Evolutionary conservation across 2,113 vertebrate species (phyloP).

Genomic region (Oreochromis aureus): DNA sequence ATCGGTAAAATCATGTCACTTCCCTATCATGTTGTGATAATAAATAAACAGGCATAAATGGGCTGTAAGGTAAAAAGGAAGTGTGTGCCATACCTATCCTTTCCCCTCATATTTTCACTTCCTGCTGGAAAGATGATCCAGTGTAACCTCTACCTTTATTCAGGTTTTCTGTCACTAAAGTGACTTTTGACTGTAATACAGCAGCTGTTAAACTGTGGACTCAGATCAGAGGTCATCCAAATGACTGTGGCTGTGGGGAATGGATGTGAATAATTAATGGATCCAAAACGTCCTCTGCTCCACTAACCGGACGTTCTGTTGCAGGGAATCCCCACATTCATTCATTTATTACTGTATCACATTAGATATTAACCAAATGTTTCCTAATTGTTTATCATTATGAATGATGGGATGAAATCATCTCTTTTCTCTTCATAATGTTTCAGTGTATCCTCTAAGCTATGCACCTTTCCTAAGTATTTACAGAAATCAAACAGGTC

Average conservation of each 20-base stretch:
- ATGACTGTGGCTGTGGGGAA: background rate
- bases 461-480: accelerated
- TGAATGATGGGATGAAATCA: background rate
- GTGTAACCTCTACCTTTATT: background rate
- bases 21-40: background rate
- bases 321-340: background rate
- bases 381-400: background rate
- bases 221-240: background rate
- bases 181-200: background rate
- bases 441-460: background rate
- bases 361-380: background rate
- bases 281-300: background rate
- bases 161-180: background rate
- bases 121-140: background rate
- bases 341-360: background rate
- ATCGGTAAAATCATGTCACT: background rate
- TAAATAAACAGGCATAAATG: background rate
- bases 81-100: background rate
- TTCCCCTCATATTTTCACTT: background rate
- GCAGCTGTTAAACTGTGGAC: background rate
- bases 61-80: background rate
- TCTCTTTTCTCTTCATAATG: background rate
- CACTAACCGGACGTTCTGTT: background rate
- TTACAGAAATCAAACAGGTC: background rate
- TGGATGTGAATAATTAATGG: background rate